Evolutionary conservation across 2,113 vertebrate species (phyloP), one percentile per base, ranked within the genome.

Genomic region (Electrona antarctica): DNA sequence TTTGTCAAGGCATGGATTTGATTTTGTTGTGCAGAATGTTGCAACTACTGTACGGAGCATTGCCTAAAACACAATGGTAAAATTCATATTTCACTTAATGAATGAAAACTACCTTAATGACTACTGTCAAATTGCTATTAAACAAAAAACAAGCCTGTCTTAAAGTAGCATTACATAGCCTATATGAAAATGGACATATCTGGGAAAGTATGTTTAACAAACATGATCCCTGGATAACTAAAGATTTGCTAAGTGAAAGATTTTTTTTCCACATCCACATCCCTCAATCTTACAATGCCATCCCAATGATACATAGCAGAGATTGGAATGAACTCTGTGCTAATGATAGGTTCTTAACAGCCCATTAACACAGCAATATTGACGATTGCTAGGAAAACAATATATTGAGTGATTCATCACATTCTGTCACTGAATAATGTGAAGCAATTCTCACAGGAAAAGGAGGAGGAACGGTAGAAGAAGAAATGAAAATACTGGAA

Each of bases 341-440:
- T 69, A 56, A 72, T 60, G 9, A 64, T 7, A n/a, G 77, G 55
- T 14, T 55, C 69, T 82, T 59, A 76, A 76, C 59, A 29, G 58
- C 59, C 51, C 71, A 71, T 85, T 80, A 78, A 73, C 57, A 52
- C 67, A 63, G 66, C 72, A 65, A 74, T 74, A 4, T 4, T 29
- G 57, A 69, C 74, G 63, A 86, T 85, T 76, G 78, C 67, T 84
- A 73, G 64, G 64, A 66, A 77, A 88, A 84, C 64, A 89, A 49
- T 60, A 13, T 13, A 61, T 55, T 33, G 61, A 62, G 28, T 76
- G 67, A 85, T 15, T 68, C 55, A 81, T 79, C 49, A 7, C 29
- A 60, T 41, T 54, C 64, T 76, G 61, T 8, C 29, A 52, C 46
- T 3, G 7, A 49, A 52, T 84, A 54, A 13, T 55, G 33, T 51